Evolutionary conservation across 2,113 vertebrate genomes (phyloP).

Genomic region (Setophaga petechia): DNA sequence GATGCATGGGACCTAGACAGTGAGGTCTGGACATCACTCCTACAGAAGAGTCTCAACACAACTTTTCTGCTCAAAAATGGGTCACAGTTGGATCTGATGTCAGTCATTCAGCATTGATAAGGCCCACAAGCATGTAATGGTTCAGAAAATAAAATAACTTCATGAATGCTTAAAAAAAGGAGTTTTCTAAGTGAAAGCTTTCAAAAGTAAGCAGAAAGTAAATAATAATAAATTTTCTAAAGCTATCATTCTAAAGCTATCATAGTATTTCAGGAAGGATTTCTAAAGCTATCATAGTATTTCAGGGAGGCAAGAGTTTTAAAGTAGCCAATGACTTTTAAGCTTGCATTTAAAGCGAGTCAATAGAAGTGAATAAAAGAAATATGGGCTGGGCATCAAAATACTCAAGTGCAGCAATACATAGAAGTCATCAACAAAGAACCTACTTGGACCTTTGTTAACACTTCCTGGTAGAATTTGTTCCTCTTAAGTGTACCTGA

Average conservation of each 20-base stretch:
- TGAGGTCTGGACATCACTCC: neutral
- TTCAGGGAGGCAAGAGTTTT: neutral
- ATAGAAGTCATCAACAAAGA: neutral
- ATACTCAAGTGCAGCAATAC: neutral
- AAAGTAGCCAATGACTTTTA: neutral
- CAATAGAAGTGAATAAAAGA: neutral
- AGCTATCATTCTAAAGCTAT: neutral
- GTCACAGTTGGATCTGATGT: neutral
- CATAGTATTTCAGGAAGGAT: neutral
- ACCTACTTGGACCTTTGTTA: neutral
- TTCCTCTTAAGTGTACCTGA: neutral
- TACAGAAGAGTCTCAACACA: neutral
- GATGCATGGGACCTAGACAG: rapidly evolving
- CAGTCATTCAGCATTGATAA: neutral
- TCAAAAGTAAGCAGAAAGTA: neutral
- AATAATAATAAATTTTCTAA: no score
- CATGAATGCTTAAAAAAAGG: neutral
- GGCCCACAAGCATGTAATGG: neutral
- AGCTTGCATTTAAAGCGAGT: neutral
- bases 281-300: neutral
- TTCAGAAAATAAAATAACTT: neutral
- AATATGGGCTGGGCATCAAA: neutral
- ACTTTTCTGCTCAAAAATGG: neutral
- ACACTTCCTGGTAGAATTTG: neutral
- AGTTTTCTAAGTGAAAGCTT: neutral